Base-by-base conservation (phyloP, 2,113 vertebrate species). In the Hepsetus odoe region DNA sequence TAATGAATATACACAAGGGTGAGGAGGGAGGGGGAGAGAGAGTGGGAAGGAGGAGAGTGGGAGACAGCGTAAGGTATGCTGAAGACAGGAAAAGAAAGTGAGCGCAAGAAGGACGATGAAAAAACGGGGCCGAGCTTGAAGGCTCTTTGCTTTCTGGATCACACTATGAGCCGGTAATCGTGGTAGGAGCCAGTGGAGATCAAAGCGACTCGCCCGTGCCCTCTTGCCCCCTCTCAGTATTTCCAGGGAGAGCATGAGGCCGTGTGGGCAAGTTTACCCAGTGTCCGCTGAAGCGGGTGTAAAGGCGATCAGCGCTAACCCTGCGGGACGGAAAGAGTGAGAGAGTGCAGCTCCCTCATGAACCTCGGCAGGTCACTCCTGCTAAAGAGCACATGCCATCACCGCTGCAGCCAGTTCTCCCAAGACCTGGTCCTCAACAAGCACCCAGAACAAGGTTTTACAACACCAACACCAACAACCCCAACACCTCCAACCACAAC, bases 241-340 rank as follows among this genome's bases (percentile, higher is more conserved):
- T 58, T 40, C 46, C 16, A 59, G 33, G 40, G 72, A 90, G 94
- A 96, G 90, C 92, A 93, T 90, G 93, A 94, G 93, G 93, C 94
- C 81, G 92, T 90, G 92, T 87, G 89, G 89, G 93, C 92, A 96
- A 95, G 93, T 97, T 96, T 90, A 89, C 86, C 89, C 95, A 93
- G 92, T 89, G 93, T 88, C 93, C 92, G 93, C 88, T 91, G 90
- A 92, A 91, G 92, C 88, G 92, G 91, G 92, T 92, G 94, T 95
- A 93, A 94, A 95, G 92, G 91, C 94, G 95, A 96, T 98, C 95
- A 95, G 90, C 90, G 88, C 91, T 93, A 95, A 96, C 90, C 95
- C 95, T 93, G 81, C 87, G 90, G 88, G 91, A 91, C 87, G 87
- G 94, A 92, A 10, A 55, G 12, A 55, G 49, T 20, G 51, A 94